These are phyloP conservation scores for Notodonta dromedarius DNA, from an alignment of 2,888 invertebrate species.

Conservation along the genomic window DNA sequence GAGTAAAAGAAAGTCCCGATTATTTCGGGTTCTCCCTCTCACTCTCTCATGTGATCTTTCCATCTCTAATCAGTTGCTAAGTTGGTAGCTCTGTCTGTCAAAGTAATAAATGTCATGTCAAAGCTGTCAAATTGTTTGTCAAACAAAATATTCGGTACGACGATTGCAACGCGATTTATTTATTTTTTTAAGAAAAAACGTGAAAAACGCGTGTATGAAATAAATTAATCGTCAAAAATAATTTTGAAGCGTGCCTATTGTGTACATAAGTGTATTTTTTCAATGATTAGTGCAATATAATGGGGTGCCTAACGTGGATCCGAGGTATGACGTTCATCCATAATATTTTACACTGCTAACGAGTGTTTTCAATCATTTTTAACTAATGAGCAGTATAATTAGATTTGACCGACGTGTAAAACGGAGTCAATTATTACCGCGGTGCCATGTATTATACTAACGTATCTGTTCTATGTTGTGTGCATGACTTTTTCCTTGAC, in stretches of 20 bases:
- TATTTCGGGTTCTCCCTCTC: too few species aligned
- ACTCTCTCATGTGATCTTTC: too few species aligned
- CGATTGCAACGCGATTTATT: too few species aligned
- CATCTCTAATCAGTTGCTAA: too few species aligned
- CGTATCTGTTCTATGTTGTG: constrained; percentile 1
- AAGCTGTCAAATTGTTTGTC: too few species aligned
- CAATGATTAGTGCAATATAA: constrained; percentile 59
- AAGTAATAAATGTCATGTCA: too few species aligned
- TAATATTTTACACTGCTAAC: constrained; percentile 26
- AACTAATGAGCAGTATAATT: constrained; percentile 20
- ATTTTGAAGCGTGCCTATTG: constrained; percentile 23
- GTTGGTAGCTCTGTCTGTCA: too few species aligned
- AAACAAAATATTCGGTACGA: too few species aligned
- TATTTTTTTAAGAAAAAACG: background rate
- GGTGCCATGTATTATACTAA: constrained; percentile 2
- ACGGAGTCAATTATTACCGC: background rate
- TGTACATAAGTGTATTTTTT: constrained; percentile 27
- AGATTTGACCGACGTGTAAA: constrained; percentile 13
- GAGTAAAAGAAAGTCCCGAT: too few species aligned
- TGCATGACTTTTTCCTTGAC: constrained; percentile 32
- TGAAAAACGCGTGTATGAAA: background rate
- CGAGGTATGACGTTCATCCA: constrained; percentile 72
- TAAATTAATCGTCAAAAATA: constrained; percentile 12
- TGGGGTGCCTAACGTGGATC: constrained; percentile 78
- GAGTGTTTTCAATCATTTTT: constrained; percentile 19